A percentile compares a stretch with the other conserved stretches of the same genome.
Evolutionary conservation across 2,888 invertebrate species (phyloP).

Genomic region (Cabera pusaria): DNA sequence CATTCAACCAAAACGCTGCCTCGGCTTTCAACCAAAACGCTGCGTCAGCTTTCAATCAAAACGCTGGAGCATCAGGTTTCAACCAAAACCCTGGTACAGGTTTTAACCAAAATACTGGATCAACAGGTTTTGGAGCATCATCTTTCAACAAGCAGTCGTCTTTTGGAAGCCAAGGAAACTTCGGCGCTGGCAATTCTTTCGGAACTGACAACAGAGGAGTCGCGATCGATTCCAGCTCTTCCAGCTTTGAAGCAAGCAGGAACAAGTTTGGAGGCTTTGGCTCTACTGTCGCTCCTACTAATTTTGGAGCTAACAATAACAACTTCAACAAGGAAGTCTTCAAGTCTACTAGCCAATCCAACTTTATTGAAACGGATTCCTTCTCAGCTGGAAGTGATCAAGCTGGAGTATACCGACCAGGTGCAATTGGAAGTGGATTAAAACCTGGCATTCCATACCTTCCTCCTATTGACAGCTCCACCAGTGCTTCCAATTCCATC

Average conservation of each 20-base stretch:
- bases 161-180: constrained; percentile 30
- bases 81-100: constrained; percentile 22
- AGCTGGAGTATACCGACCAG: constrained; percentile 59
- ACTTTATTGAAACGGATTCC: constrained; percentile 64
- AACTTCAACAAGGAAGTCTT: constrained; percentile 50
- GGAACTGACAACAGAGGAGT: constrained; percentile 34
- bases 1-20: constrained; percentile 8
- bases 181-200: constrained; percentile 29
- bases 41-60: constrained; percentile 1
- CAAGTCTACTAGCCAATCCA: constrained; percentile 59
- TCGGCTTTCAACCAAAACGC: constrained; percentile 7
- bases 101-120: constrained; percentile 24
- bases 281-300: constrained; percentile 41
- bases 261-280: constrained; percentile 34
- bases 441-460: constrained; percentile 79
- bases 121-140: constrained; percentile 35
- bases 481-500: constrained; percentile 54
- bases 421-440: constrained; percentile 48
- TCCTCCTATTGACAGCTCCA: constrained; percentile 62
- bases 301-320: constrained; percentile 38
- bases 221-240: constrained; percentile 25
- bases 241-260: constrained; percentile 23
- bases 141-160: constrained; percentile 28
- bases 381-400: constrained; percentile 65
- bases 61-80: constrained; percentile 14